These are phyloP conservation scores for Atherinosoma microstoma DNA, from an alignment of 2,797 vertebrate species.

Conservation along the genomic window DNA sequence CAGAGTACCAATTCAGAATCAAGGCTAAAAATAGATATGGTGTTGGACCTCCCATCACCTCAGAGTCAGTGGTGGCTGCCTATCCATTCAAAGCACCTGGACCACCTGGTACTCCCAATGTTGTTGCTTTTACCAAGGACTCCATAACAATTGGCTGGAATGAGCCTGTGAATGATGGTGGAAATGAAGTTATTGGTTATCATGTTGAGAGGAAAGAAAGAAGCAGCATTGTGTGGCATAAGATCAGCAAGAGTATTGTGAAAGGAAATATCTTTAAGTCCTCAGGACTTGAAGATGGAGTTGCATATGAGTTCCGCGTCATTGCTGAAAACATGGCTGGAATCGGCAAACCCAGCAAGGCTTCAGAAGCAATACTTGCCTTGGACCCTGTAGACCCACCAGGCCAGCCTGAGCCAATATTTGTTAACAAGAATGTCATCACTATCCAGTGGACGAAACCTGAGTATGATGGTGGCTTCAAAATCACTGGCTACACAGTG, in stretches of 20 bases:
- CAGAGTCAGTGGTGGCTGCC: slow-evolving; percentile 90
- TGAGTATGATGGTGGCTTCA: slow-evolving; percentile 97
- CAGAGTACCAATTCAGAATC: slow-evolving; percentile 96
- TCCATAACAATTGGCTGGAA: slow-evolving; percentile 97
- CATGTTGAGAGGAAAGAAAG: slow-evolving; percentile 97
- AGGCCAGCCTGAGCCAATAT: slow-evolving; percentile 91
- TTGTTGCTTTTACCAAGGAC: slow-evolving; percentile 93
- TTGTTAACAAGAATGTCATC: slow-evolving; percentile 92
- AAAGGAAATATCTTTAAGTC: slow-evolving; percentile 95
- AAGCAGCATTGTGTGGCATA: slow-evolving; percentile 94
- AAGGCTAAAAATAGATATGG: slow-evolving; percentile 98
- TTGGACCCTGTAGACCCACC: slow-evolving; percentile 97
- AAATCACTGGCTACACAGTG: slow-evolving; percentile 96
- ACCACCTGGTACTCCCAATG: slow-evolving; percentile 94
- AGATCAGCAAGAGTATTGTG: slow-evolving; percentile 90
- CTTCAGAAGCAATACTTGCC: slow-evolving; percentile 93
- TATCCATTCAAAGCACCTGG: slow-evolving; percentile 98
- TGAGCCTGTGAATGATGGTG: slow-evolving; percentile 95
- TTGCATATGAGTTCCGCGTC: slow-evolving; percentile 97
- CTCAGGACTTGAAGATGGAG: slow-evolving; percentile 91
- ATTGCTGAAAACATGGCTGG: slow-evolving; percentile 97
- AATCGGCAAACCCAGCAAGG: slow-evolving; percentile 96
- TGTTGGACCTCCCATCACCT: slow-evolving; percentile 90
- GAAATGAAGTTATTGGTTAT: slow-evolving; percentile 96
- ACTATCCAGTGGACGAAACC: slow-evolving; percentile 96